Evolutionary conservation across 2,888 invertebrate species (phyloP).

Genomic region (Rutpela maculata): DNA sequence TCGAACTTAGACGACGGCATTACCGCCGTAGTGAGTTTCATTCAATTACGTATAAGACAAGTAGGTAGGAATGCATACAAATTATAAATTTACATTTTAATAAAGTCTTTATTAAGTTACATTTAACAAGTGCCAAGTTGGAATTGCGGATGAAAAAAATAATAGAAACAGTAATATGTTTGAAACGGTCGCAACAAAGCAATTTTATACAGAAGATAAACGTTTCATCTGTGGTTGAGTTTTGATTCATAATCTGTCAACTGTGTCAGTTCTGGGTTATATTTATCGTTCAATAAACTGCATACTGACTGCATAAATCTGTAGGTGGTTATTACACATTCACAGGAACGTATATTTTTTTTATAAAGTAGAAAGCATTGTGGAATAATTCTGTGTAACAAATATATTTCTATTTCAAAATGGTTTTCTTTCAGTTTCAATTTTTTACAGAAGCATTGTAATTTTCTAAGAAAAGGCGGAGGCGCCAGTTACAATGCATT

Average conservation of each 20-base stretch:
- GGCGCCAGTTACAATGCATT: no score
- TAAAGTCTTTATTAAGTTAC: conserved; percentile 31
- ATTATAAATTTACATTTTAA: conserved; percentile 55
- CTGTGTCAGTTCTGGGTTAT: neutral
- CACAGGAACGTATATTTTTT: no score
- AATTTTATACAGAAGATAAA: neutral
- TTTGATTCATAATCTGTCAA: neutral
- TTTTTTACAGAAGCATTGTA: no score
- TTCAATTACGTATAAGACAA: conserved; percentile 42
- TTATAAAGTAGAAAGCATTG: no score
- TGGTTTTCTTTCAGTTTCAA: no score
- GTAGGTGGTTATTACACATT: no score
- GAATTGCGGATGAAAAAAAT: conserved; percentile 15
- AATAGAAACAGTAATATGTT: neutral
- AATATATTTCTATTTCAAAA: no score
- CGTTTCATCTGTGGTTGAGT: neutral
- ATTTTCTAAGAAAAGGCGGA: no score
- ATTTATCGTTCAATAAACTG: conserved; percentile 1
- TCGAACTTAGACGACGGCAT: conserved; percentile 23
- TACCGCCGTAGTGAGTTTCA: conserved; percentile 31
- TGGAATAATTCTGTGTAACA: no score
- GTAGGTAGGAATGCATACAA: conserved; percentile 49
- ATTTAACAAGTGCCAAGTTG: conserved; percentile 8
- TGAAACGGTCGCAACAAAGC: neutral
- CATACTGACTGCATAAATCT: neutral